Evolutionary conservation across 1,140 invertebrate genomes (phyloP).

Genomic region (Lepidurus arcticus): DNA sequence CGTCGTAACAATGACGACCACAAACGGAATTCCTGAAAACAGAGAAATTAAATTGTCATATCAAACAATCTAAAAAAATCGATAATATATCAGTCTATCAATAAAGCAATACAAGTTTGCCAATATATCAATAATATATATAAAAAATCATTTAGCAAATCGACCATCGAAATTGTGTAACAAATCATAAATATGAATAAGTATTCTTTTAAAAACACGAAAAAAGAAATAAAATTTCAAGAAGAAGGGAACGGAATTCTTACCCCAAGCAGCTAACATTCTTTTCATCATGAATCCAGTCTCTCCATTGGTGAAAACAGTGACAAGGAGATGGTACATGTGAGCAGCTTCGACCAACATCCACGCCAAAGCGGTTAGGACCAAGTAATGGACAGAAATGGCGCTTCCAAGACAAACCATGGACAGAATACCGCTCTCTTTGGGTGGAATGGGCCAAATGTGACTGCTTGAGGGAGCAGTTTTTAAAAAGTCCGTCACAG

Average conservation of each 20-base stretch:
- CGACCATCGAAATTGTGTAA: neutral
- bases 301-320: constrained; percentile 51
- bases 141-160: neutral
- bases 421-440: constrained; percentile 31
- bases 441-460: constrained; percentile 21
- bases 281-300: constrained; percentile 51
- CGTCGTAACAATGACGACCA: constrained; percentile 39
- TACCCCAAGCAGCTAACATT: constrained; percentile 52
- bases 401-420: constrained; percentile 43
- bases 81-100: no score
- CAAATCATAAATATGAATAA: neutral
- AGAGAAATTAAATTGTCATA: constrained; percentile 29
- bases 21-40: constrained; percentile 44
- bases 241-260: constrained; percentile 35
- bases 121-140: neutral
- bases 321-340: constrained; percentile 53
- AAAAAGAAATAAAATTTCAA: constrained; percentile 5
- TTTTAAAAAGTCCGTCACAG: neutral
- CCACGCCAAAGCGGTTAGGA: constrained; percentile 50
- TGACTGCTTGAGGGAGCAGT: neutral
- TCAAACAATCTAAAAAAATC: neutral
- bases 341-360: constrained; percentile 53
- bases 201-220: neutral
- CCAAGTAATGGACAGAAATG: constrained; percentile 49
- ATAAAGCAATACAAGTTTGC: no score